phyloP scores from a whole-genome alignment of 2,888 invertebrate species.

The Chirona hameri region DNA sequence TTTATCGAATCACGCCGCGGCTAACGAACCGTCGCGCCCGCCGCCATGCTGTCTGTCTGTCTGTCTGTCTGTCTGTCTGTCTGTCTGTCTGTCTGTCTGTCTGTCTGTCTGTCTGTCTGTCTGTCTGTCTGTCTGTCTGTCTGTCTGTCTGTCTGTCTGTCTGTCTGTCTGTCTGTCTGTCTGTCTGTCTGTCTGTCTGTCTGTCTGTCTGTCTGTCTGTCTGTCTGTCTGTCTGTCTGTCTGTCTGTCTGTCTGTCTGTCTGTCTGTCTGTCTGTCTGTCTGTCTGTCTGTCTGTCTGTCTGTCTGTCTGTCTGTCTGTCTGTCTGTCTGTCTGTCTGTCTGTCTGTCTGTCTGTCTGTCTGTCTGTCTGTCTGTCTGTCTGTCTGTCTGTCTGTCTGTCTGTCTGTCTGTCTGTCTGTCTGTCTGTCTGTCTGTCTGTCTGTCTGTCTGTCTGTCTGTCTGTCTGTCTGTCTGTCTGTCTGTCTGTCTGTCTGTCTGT shows the following conservation, averaged over 20 bases:
- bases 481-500: too few species aligned
- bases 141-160: not conserved
- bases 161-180: not conserved
- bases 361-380: too few species aligned
- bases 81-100: not conserved
- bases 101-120: not conserved
- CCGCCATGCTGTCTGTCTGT: not conserved
- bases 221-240: not conserved
- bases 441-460: too few species aligned
- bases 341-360: not conserved
- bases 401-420: too few species aligned
- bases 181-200: not conserved
- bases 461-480: too few species aligned
- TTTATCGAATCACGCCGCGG: too few species aligned
- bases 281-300: too few species aligned
- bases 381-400: too few species aligned
- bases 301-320: too few species aligned
- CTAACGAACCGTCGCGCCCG: too few species aligned
- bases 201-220: not conserved
- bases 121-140: not conserved
- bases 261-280: too few species aligned
- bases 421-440: too few species aligned
- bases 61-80: constrained; percentile 1
- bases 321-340: not conserved
- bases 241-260: not conserved